Percentiles rank a stretch among this genome's conserved stretches.
phyloP scores from a whole-genome alignment of 1,140 invertebrate species.

The Diorhabda elongata region DNA sequence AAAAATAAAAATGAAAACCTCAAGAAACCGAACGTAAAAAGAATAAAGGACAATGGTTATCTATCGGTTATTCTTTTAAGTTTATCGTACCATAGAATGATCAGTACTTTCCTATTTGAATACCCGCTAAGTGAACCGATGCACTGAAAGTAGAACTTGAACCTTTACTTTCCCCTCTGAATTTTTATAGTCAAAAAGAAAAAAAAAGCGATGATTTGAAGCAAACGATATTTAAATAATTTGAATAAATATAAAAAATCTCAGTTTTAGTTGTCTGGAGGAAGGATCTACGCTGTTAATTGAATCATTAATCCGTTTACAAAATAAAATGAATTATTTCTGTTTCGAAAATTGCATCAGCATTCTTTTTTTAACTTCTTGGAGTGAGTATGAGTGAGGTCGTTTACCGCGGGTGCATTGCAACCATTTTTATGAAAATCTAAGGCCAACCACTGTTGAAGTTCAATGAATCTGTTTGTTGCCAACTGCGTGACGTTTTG shows the following conservation, averaged over 20 bases:
- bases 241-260: no score
- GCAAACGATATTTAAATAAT: no score
- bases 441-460: slow-evolving; percentile 26
- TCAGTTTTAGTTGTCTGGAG: no score
- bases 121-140: background rate
- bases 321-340: no score
- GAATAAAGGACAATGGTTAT: no score
- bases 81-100: background rate
- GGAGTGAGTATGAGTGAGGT: slow-evolving; percentile 4
- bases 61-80: no score
- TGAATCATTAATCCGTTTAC: no score
- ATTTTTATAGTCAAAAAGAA: background rate
- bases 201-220: background rate
- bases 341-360: no score
- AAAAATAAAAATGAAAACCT: no score
- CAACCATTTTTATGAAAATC: slow-evolving; percentile 32
- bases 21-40: no score
- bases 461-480: slow-evolving; percentile 24
- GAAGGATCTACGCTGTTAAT: no score
- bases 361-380: no score
- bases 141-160: background rate
- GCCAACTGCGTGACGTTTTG: background rate
- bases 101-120: slow-evolving; percentile 2
- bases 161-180: background rate
- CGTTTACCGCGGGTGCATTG: slow-evolving; percentile 26